Conservation (phyloP, 2,888 invertebrate genomes). For the Coecobrya sp. region DNA sequence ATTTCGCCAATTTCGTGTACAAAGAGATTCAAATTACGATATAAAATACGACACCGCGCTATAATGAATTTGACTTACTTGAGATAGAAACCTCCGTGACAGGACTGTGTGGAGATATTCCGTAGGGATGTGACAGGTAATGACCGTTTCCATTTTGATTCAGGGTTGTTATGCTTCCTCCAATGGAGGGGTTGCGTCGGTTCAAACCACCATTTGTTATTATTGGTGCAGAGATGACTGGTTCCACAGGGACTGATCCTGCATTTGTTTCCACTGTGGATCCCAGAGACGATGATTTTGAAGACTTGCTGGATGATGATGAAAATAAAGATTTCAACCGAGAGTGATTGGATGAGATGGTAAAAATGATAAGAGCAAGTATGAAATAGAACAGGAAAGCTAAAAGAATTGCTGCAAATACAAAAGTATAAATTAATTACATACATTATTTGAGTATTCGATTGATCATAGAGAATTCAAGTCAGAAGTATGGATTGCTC, state of each 20-base stretch:
- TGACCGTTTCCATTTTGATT: constrained; percentile 78
- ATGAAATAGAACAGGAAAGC: constrained; percentile 85
- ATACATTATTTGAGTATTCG: neutral
- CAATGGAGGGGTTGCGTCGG: constrained; percentile 64
- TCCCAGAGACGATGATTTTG: constrained; percentile 81
- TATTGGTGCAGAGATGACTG: constrained; percentile 76
- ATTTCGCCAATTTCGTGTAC: neutral
- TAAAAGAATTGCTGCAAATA: constrained; percentile 84
- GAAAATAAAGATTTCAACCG: constrained; percentile 73
- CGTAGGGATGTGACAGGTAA: constrained; percentile 71
- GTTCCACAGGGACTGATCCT: constrained; percentile 40
- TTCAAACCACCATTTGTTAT: constrained; percentile 70
- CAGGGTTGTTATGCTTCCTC: constrained; percentile 69
- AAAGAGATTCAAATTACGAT: neutral
- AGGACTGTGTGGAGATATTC: constrained; percentile 75
- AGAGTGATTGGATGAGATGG: constrained; percentile 81
- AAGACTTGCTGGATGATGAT: constrained; percentile 79
- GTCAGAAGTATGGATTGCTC: no score
- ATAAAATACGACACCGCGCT: neutral
- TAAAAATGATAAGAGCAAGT: constrained; percentile 86
- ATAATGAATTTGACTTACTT: constrained; percentile 68
- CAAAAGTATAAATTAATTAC: constrained; percentile 31
- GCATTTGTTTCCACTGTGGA: constrained; percentile 78
- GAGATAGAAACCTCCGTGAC: constrained; percentile 83
- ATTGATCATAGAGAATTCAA: no score